Percentiles rank a stretch among this genome's conserved stretches.
Evolutionary conservation across 1,140 invertebrate species (phyloP).

Genomic region (Drosophila pruinosa): DNA sequence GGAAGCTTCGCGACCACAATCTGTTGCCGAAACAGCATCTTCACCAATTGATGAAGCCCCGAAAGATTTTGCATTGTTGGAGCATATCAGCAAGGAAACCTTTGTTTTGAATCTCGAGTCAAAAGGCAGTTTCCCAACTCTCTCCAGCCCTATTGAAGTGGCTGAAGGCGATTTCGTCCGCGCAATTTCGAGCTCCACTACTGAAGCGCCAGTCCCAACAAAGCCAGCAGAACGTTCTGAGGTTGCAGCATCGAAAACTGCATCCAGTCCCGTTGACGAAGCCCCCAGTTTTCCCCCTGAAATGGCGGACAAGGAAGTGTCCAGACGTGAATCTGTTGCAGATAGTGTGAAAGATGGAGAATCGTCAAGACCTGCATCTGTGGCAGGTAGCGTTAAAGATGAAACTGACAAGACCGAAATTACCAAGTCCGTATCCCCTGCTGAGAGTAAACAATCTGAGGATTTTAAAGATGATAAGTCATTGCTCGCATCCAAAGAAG

Average conservation of each 20-base stretch:
- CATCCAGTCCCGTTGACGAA: constrained; percentile 61
- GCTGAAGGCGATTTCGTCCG: constrained; percentile 60
- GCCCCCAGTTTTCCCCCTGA: constrained; percentile 31
- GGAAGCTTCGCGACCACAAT: constrained; percentile 50
- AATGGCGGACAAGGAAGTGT: background rate
- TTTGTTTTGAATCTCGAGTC: constrained; percentile 25
- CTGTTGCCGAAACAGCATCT: constrained; percentile 48
- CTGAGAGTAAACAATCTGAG: constrained; percentile 9
- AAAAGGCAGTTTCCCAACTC: constrained; percentile 44
- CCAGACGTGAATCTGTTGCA: constrained; percentile 8
- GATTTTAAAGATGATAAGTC: constrained; percentile 23
- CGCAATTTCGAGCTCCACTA: background rate
- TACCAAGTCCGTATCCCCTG: background rate
- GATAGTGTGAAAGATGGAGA: background rate
- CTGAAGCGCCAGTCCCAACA: background rate
- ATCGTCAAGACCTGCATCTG: background rate
- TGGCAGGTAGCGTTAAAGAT: background rate
- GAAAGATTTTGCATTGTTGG: constrained; percentile 25
- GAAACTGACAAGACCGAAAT: background rate
- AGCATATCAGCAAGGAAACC: constrained; percentile 27
- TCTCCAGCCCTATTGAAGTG: constrained; percentile 70
- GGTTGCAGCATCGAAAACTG: constrained; percentile 31
- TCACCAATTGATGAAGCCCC: constrained; percentile 60
- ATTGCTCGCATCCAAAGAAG: constrained; percentile 25
- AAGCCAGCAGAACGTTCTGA: constrained; percentile 41